Percentiles rank a stretch among this genome's conserved stretches.
Evolutionary conservation across 2,888 invertebrate species (phyloP).

Genomic region (Chrysolina americana): DNA sequence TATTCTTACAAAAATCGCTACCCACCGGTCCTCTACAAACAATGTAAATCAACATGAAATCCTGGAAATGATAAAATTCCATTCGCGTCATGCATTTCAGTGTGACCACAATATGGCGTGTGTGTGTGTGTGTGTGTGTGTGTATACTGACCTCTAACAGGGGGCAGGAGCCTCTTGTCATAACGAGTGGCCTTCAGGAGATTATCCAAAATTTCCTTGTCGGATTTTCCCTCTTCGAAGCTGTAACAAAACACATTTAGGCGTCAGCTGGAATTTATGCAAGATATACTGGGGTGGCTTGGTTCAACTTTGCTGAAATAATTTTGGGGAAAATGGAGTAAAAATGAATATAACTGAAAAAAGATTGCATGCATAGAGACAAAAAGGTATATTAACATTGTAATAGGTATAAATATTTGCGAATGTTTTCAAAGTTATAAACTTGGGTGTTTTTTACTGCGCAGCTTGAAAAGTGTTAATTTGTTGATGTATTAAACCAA

Average conservation of each 20-base stretch:
- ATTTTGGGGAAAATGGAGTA: no score
- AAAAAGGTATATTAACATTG: no score
- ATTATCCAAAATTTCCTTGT: conserved; percentile 94
- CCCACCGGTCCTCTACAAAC: conserved; percentile 2
- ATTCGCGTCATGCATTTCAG: conserved; percentile 24
- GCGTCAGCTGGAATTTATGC: not conserved
- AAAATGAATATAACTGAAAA: no score
- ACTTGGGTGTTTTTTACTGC: no score
- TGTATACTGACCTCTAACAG: conserved; percentile 82
- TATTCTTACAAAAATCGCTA: not conserved
- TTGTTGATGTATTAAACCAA: no score
- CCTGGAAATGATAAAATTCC: not conserved
- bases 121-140: not conserved
- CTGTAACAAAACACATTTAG: conserved; percentile 69
- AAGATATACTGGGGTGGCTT: no score
- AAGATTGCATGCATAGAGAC: no score
- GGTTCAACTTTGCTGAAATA: no score
- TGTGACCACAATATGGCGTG: conserved; percentile 23
- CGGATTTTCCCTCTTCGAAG: conserved; percentile 92
- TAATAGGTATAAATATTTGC: no score
- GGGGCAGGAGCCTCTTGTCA: conserved; percentile 93
- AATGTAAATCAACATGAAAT: conserved; percentile 4
- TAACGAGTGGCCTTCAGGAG: conserved; percentile 89
- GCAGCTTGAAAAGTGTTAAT: no score
- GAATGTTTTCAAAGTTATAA: no score